Percentiles rank a stretch among this genome's conserved stretches.
phyloP scores from a whole-genome alignment of 2,888 invertebrate genomes.

The Pyrrhosoma nymphula region DNA sequence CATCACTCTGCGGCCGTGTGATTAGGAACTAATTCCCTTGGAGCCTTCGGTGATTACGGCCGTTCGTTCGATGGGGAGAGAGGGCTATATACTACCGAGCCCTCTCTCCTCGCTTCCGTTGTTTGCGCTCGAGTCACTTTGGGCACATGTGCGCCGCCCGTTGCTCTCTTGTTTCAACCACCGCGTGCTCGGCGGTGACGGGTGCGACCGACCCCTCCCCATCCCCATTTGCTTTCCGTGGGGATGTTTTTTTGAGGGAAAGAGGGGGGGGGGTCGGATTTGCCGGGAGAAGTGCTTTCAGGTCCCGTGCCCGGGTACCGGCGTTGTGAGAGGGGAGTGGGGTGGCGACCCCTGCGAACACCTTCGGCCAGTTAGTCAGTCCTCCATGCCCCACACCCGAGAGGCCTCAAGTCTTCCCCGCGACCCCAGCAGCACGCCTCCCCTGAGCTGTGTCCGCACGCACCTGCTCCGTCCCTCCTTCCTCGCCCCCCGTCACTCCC shows the following conservation, averaged over 20 bases:
- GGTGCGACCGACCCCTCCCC: neutral
- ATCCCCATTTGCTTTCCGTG: neutral
- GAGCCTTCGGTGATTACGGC: neutral
- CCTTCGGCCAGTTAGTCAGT: neutral
- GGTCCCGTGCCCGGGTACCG: neutral
- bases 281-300: neutral
- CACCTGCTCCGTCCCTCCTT: neutral
- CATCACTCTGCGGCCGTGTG: neutral
- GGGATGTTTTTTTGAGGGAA: neutral
- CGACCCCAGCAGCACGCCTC: neutral
- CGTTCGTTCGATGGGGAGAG: neutral
- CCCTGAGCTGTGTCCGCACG: neutral
- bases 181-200: neutral
- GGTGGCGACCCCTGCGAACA: neutral
- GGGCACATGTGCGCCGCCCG: neutral
- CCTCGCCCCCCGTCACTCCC: neutral
- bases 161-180: neutral
- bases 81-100: neutral
- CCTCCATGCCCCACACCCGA: neutral
- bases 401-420: neutral
- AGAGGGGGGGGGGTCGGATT: neutral
- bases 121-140: neutral
- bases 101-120: neutral
- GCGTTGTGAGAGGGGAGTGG: neutral
- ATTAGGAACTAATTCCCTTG: neutral